Evolutionary conservation across 2,113 vertebrate species (phyloP), one percentile per base, ranked within the genome.

Genomic region (Donacobius atricapilla): DNA sequence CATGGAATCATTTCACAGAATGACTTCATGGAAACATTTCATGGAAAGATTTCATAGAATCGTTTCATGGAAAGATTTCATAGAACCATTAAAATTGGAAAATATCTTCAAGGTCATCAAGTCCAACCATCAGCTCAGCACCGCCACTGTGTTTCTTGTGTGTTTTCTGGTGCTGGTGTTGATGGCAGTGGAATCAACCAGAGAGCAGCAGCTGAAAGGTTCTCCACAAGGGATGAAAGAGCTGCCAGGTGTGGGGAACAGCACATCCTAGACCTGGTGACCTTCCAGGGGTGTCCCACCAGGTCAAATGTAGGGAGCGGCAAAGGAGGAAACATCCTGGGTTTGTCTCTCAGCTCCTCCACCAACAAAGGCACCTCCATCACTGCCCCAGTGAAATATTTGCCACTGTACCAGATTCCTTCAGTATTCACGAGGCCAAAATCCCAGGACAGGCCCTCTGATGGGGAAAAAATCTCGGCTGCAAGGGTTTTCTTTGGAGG

Each of bases 101-200:
- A 56, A 63, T 18, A 5, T 19, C 22, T 33, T 37, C 8, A 8
- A 27, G 25, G 9, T 5, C 12, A 35, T 7, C 63, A 30, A 69
- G 17, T 16, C 61, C 47, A 53, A 0, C 39, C n/a, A 47, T 27
- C 45, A 53, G 15, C 28, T 39, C 78, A n/a, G 28, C 45, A 45
- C 8, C 0, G 0, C 19, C 39, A 2, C 9, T 0, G 1, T 16
- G 31, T 23, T 68, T 30, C 33, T 50, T 23, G 7, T 2, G 1
- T 22, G 0, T 20, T 45, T 72, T 39, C 50, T 47, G 28, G 5
- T 31, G 50, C 39, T 75, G 54, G 5, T 37, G 54, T 11, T 11
- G 28, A 16, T 22, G 69, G 47, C 40, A 33, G 11, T 3, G 19
- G 35, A 17, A 58, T 22, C 19, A 37, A 9, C 15, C 14, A 7